Percentiles rank a stretch among this genome's conserved stretches.
Evolutionary conservation across 2,113 vertebrate species (phyloP).

Genomic region (Patagioenas fasciata): DNA sequence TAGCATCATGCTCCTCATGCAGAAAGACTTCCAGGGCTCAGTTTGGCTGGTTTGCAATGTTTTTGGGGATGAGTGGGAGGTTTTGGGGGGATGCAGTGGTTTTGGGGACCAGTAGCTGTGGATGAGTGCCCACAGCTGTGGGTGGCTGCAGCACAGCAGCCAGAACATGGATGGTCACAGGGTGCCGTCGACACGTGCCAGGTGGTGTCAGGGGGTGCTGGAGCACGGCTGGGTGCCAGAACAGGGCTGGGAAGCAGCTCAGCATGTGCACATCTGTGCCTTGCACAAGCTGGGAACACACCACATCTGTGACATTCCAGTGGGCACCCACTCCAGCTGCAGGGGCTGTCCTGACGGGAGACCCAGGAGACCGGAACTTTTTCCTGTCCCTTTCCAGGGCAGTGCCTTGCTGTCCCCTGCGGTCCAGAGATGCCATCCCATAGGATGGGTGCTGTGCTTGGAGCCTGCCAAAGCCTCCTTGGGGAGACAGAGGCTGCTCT

Average conservation of each 20-base stretch:
- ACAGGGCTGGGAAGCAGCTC: background rate
- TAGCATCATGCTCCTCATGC: background rate
- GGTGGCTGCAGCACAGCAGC: background rate
- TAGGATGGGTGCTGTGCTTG: rapidly evolving
- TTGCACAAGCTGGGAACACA: background rate
- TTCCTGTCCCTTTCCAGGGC: background rate
- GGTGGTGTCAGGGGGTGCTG: too few relatives aligned
- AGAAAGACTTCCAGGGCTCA: background rate
- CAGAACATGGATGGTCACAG: background rate
- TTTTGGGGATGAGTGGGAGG: background rate
- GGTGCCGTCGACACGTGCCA: rapidly evolving
- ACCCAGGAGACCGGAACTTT: background rate
- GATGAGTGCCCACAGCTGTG: rapidly evolving
- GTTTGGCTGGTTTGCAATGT: background rate
- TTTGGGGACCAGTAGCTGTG: background rate
- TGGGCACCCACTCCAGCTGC: background rate
- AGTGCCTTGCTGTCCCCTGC: rapidly evolving
- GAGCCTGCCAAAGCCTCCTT: background rate
- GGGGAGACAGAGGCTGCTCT: background rate
- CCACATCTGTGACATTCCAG: rapidly evolving
- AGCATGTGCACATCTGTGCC: background rate
- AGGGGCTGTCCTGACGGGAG: background rate
- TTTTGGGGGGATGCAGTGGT: background rate
- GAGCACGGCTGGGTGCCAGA: background rate
- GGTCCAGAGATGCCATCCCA: background rate